phyloP scores from a whole-genome alignment of 2,888 invertebrate species.

The Chromoteleia sp. region DNA sequence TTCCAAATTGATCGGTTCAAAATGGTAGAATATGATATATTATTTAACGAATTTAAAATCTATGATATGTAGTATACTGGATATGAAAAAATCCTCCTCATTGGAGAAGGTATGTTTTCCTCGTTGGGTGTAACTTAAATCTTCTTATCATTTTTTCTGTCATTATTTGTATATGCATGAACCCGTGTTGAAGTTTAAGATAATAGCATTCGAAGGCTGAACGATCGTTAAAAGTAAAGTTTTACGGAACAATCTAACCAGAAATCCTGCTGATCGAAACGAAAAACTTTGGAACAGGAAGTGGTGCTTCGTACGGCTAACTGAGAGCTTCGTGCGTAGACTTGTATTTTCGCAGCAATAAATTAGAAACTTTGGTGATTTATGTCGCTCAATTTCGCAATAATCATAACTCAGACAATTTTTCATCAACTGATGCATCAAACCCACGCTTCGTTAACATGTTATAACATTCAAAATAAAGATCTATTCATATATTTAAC shows the following conservation, averaged over 20 bases:
- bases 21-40: too few species aligned
- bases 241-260: slow-evolving; percentile 67
- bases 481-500: background rate
- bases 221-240: slow-evolving; percentile 45
- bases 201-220: slow-evolving; percentile 21
- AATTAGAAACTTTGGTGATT: slow-evolving; percentile 49
- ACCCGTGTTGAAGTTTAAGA: too few species aligned
- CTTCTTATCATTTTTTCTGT: too few species aligned
- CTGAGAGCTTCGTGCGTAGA: slow-evolving; percentile 41
- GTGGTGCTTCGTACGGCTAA: slow-evolving; percentile 53
- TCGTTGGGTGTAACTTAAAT: too few species aligned
- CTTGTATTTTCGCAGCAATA: slow-evolving; percentile 27
- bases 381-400: slow-evolving; percentile 39
- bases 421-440: slow-evolving; percentile 11
- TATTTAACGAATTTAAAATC: too few species aligned
- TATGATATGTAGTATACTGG: too few species aligned
- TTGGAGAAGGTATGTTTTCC: too few species aligned
- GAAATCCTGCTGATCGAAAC: slow-evolving; percentile 68
- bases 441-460: slow-evolving; percentile 6
- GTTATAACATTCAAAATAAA: background rate
- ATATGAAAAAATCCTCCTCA: too few species aligned
- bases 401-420: slow-evolving; percentile 36
- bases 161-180: too few species aligned
- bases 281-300: slow-evolving; percentile 72
- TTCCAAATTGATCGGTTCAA: too few species aligned